A percentile compares a stretch with the other conserved stretches of the same genome.
These are phyloP conservation scores for Sebastolobus altivelis DNA, from an alignment of 2,797 vertebrate genomes.

Conservation along the genomic window DNA sequence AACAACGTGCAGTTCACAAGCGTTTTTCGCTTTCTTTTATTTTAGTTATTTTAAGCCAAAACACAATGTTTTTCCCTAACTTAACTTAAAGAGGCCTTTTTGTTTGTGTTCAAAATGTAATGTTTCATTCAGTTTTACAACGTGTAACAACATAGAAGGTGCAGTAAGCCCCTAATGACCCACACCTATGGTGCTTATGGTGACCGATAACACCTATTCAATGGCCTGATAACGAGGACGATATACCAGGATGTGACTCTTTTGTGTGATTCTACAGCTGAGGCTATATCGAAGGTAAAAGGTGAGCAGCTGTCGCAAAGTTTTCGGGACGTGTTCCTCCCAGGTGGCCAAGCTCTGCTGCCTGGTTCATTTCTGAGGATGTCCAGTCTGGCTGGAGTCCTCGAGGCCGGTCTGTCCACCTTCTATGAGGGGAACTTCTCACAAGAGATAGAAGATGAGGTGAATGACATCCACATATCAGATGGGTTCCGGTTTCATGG, in stretches of 20 bases:
- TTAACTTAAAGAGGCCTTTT: too few relatives aligned
- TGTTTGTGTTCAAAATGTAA: too few relatives aligned
- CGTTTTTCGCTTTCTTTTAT: too few relatives aligned
- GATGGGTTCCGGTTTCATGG: neutral
- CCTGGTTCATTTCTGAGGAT: slow-evolving; percentile 83
- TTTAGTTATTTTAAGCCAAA: too few relatives aligned
- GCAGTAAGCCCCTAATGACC: too few relatives aligned
- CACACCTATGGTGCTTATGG: too few relatives aligned
- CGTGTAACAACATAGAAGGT: too few relatives aligned
- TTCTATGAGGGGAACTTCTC: slow-evolving; percentile 89
- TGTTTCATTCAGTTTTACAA: too few relatives aligned
- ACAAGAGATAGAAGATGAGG: slow-evolving; percentile 89
- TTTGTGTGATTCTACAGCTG: slow-evolving; percentile 75
- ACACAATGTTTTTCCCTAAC: too few relatives aligned
- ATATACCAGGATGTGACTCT: neutral
- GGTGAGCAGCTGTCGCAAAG: slow-evolving; percentile 79
- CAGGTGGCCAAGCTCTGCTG: slow-evolving; percentile 76
- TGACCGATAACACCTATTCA: too few relatives aligned
- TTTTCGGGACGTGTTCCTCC: slow-evolving; percentile 87
- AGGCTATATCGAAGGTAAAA: slow-evolving; percentile 83
- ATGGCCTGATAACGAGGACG: too few relatives aligned
- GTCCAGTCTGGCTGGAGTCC: slow-evolving; percentile 81
- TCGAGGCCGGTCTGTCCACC: slow-evolving; percentile 81
- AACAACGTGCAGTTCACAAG: too few relatives aligned
- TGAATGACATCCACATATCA: slow-evolving; percentile 45